Evolutionary conservation across 2,888 invertebrate species (phyloP), one percentile per base, ranked within the genome.

Genomic region (Machimus rusticus): DNA sequence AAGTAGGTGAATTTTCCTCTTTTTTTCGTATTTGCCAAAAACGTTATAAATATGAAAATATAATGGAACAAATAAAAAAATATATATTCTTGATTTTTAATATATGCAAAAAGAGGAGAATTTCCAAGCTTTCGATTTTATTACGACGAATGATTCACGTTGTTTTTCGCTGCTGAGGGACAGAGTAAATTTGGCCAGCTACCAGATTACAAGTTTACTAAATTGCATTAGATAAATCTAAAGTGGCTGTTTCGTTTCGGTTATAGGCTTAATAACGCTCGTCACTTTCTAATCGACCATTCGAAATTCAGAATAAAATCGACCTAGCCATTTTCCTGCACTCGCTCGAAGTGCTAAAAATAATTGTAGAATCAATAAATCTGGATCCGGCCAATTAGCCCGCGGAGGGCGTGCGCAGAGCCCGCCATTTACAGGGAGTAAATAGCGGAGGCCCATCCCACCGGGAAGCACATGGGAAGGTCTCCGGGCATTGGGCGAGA

Each of bases 381-480:
- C 51, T 79, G 51, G 28, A 31, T 28, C 82, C 37, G 51, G 14
- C 82, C 82, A 82, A 82, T 57, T 82, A 82, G 57, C 37, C 12
- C 2, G 16, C 19, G 12, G 82, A 66, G 31, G 82, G 82, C 82
- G 82, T 82, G 82, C 82, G 82, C 82, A 82, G 12, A 19, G 57
- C 37, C n/a, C 55, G 82, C 82, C 82, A 82, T 37, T 57, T 82
- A 14, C n/a, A 81, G 51, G 14, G 9, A 31, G 46, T 82, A 82
- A 37, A 82, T 82, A 82, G 9, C 16, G n/a, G 37, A 57, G 55
- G 82, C 28, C 82, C 31, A 31, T 82, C 82, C 82, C 82, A 82
- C 82, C 46, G 82, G 82, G 57, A 82, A 57, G 66, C 31, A 82
- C 19, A 82, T 82, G 57, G 57, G 9, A 82, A 66, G 82, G 82